Evolutionary conservation across 2,888 invertebrate species (phyloP).

Genomic region (Scaptomyza flava): DNA sequence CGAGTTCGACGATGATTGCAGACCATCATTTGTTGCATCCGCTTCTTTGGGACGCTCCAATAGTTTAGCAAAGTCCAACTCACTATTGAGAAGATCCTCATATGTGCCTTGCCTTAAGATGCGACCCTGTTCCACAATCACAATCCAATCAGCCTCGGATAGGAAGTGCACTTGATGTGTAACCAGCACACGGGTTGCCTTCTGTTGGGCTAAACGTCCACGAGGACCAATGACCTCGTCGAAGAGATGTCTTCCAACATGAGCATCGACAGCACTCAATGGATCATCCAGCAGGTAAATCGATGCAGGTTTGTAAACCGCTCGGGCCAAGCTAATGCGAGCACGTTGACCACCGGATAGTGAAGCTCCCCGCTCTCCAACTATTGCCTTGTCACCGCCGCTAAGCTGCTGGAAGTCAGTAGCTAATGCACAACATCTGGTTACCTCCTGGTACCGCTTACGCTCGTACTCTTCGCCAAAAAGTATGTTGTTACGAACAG

Average conservation of each 20-base stretch:
- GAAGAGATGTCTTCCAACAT: constrained; percentile 91
- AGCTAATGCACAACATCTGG: constrained; percentile 82
- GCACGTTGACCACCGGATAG: constrained; percentile 92
- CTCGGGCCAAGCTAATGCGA: constrained; percentile 89
- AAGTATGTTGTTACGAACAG: constrained; percentile 90
- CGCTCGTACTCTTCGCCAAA: constrained; percentile 88
- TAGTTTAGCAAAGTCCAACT: constrained; percentile 86
- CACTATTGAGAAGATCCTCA: constrained; percentile 85
- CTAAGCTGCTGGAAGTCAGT: constrained; percentile 87
- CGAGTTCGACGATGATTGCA: constrained; percentile 23
- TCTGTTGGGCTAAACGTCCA: constrained; percentile 86
- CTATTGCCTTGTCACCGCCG: constrained; percentile 88
- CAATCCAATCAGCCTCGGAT: constrained; percentile 87
- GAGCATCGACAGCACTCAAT: constrained; percentile 91
- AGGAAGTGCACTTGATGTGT: constrained; percentile 93
- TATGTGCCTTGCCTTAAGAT: constrained; percentile 85
- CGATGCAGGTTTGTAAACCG: constrained; percentile 90
- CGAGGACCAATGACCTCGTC: constrained; percentile 88
- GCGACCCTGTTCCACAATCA: constrained; percentile 87
- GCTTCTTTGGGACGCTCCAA: constrained; percentile 81
- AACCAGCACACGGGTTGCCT: constrained; percentile 88
- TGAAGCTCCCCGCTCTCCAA: constrained; percentile 90
- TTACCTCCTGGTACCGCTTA: constrained; percentile 87
- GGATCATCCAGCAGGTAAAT: constrained; percentile 93
- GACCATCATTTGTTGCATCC: constrained; percentile 46